These are phyloP conservation scores for Pomatostomus ruficeps DNA, from an alignment of 2,113 vertebrate genomes.

Conservation along the genomic window DNA sequence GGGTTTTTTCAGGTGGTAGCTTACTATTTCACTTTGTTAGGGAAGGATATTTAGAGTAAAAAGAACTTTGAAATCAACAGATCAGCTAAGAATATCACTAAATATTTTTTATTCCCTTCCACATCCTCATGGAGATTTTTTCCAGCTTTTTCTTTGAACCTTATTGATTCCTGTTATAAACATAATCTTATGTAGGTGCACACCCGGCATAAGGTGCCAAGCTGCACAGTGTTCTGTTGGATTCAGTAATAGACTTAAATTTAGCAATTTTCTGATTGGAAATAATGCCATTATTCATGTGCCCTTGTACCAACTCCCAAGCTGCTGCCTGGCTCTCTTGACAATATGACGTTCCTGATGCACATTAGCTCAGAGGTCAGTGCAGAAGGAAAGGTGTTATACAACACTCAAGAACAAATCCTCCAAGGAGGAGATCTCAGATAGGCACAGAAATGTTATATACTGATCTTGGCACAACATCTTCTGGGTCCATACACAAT, in stretches of 20 bases:
- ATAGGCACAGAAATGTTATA: not conserved
- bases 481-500: not conserved
- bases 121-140: not conserved
- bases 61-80: not conserved
- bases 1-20: not conserved
- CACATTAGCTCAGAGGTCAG: constrained; percentile 56
- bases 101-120: not conserved
- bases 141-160: not conserved
- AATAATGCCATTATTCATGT: constrained; percentile 58
- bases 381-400: constrained; percentile 41
- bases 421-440: not conserved
- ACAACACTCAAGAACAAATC: constrained; percentile 32
- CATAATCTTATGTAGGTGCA: not conserved
- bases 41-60: not conserved
- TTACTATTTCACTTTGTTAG: not conserved
- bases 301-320: constrained; percentile 58
- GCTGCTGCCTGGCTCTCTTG: constrained; percentile 33
- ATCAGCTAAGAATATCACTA: not conserved
- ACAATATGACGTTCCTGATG: constrained; percentile 16
- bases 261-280: constrained; percentile 56
- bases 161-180: not conserved
- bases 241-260: constrained; percentile 44
- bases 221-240: not conserved
- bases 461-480: not conserved
- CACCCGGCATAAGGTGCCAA: not conserved